These are phyloP conservation scores for Ophioninae sp. DNA, from an alignment of 2,888 invertebrate species.

Conservation along the genomic window DNA sequence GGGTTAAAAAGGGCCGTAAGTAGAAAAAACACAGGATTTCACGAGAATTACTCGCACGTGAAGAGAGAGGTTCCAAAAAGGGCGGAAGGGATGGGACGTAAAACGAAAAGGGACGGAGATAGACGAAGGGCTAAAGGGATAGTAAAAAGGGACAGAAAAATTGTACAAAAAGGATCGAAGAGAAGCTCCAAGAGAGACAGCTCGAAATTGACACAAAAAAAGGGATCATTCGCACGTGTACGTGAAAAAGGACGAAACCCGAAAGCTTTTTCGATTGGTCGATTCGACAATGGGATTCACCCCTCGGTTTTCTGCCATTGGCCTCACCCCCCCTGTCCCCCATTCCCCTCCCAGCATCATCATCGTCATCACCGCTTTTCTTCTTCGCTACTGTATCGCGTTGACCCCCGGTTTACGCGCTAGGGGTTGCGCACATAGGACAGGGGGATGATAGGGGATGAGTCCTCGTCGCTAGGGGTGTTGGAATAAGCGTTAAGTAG, in stretches of 20 bases:
- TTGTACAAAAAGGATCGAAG: not conserved
- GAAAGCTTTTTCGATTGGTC: slow-evolving; percentile 74
- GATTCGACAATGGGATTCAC: slow-evolving; percentile 78
- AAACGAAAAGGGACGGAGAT: no score
- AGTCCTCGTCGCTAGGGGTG: slow-evolving; percentile 74
- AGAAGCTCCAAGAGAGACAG: slow-evolving; percentile 27
- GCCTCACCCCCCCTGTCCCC: slow-evolving; percentile 65
- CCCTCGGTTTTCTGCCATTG: slow-evolving; percentile 75
- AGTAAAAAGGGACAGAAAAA: no score
- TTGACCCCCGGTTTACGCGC: slow-evolving; percentile 6
- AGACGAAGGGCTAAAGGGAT: no score
- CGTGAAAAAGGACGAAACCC: slow-evolving; percentile 41
- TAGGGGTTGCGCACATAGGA: slow-evolving; percentile 71
- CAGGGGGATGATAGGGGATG: slow-evolving; percentile 79
- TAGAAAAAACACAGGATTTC: no score
- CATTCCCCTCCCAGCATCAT: not conserved
- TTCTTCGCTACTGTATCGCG: slow-evolving; percentile 33
- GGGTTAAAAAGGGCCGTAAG: no score
- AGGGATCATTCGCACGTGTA: slow-evolving; percentile 31
- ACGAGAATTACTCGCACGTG: no score
- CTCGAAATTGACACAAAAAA: slow-evolving; percentile 23
- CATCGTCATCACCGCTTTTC: slow-evolving; percentile 37
- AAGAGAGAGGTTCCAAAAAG: no score
- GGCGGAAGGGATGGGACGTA: no score
- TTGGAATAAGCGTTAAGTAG: slow-evolving; percentile 79